Evolutionary conservation across 2,888 invertebrate species (phyloP), one percentile per base, ranked within the genome.

Genomic region (Frankliniella fusca): DNA sequence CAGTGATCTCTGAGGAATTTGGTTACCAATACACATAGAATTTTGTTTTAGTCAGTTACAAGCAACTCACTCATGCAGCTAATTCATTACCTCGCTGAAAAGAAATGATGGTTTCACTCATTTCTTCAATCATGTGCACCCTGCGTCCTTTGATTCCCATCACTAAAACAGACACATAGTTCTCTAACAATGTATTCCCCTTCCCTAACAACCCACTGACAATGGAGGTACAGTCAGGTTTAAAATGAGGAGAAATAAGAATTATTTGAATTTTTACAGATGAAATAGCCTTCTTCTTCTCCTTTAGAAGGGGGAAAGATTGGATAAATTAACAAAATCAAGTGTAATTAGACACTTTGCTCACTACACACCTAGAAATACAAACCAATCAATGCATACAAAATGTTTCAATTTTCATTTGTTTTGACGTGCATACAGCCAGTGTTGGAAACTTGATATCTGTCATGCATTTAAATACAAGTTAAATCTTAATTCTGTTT

Each of bases 71-170:
- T 27, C 70, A 76, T 76, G 70, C 70, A 76, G 11, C 70, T 38
- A 18, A n/a, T 20, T 20, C 89, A 92, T 93, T 96, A 97, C 97
- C 97, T 97, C 97, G 94, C 93, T 98, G 97, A 93, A 98, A 98
- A 89, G 97, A 97, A 91, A 98, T 97, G 90, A 98, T 96, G 89
- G 97, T 97, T 91, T 97, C 97, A 91, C 97, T 97, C 90, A 98
- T 93, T 91, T 97, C 97, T 92, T 98, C 98, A 90, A 98, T 98
- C 94, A 97, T 96, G 92, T 97, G 97, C 90, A 98, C 97, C 89
- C 98, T 93, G 88, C 97, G 93, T 89, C 98, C 98, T 92, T 97
- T 97, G 93, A 97, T 97, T 92, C 97, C 97, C 97, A 97, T 97
- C 92, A 97, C 97, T 97, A 92, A 87, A 92, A 88, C 87, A 91